Conservation (phyloP, 2,797 vertebrate genomes). For the Megalops cyprinoides region DNA sequence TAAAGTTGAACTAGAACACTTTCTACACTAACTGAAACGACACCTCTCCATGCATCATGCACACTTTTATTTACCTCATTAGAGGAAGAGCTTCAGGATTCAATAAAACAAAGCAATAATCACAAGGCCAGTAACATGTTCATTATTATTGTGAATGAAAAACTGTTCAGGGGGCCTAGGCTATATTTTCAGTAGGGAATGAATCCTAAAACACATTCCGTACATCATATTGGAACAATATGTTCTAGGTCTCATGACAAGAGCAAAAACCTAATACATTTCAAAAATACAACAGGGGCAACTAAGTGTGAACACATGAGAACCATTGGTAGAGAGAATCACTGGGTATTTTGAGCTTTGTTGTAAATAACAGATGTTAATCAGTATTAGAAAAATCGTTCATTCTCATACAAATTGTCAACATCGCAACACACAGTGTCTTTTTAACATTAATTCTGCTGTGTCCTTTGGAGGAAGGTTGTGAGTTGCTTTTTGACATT, state of each 20-base stretch:
- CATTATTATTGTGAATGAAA: conserved; percentile 1
- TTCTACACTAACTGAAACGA: background rate
- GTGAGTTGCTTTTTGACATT: no score
- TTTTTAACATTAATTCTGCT: background rate
- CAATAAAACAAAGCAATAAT: background rate
- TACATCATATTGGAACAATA: background rate
- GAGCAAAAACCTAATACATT: background rate
- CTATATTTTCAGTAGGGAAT: background rate
- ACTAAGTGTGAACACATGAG: background rate
- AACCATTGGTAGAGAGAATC: background rate
- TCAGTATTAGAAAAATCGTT: background rate
- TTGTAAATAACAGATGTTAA: background rate
- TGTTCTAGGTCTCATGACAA: background rate
- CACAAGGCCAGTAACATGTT: background rate
- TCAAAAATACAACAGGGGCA: background rate
- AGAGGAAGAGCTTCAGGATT: background rate
- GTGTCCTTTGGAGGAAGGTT: no score
- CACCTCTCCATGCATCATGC: background rate
- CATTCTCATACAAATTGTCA: background rate
- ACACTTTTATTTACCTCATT: background rate
- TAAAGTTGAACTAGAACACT: background rate
- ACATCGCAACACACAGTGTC: background rate
- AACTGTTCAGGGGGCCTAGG: background rate
- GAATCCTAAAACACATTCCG: no score
- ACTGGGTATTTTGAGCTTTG: background rate